Percentiles rank a stretch among this genome's conserved stretches.
phyloP scores from a whole-genome alignment of 2,888 invertebrate species.

The Pterobdella sp. region DNA sequence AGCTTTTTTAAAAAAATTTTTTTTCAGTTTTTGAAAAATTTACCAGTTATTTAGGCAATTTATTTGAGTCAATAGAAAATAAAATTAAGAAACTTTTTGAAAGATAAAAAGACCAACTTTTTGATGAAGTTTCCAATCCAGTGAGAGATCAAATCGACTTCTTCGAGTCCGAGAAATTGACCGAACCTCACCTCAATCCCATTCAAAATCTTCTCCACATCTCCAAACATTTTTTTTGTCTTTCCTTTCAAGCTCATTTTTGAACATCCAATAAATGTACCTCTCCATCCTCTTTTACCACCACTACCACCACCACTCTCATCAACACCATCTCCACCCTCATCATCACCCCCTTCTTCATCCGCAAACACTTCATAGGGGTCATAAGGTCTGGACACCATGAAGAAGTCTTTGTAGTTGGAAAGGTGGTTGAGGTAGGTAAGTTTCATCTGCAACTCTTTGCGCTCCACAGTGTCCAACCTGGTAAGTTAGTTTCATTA shows the following conservation, averaged over 20 bases:
- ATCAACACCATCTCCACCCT: neutral
- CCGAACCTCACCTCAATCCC: neutral
- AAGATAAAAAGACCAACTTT: neutral
- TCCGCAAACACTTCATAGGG: neutral
- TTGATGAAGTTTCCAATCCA: neutral
- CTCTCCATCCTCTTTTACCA: neutral
- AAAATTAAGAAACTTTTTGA: too few species aligned
- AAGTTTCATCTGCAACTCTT: neutral
- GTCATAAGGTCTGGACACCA: neutral
- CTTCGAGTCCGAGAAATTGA: neutral
- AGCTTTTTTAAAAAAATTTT: too few species aligned
- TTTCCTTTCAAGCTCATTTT: neutral
- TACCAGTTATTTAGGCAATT: too few species aligned
- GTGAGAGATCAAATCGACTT: neutral
- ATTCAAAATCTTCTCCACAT: neutral
- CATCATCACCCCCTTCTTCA: neutral
- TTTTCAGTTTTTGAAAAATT: too few species aligned
- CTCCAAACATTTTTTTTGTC: neutral
- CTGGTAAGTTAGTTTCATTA: neutral
- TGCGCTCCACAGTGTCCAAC: neutral
- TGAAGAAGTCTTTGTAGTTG: neutral
- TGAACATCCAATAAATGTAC: too few species aligned
- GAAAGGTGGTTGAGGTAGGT: neutral
- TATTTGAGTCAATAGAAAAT: too few species aligned
- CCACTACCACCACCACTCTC: neutral